Conservation (phyloP, 2,888 invertebrate genomes). For the Mayetiola destructor region DNA sequence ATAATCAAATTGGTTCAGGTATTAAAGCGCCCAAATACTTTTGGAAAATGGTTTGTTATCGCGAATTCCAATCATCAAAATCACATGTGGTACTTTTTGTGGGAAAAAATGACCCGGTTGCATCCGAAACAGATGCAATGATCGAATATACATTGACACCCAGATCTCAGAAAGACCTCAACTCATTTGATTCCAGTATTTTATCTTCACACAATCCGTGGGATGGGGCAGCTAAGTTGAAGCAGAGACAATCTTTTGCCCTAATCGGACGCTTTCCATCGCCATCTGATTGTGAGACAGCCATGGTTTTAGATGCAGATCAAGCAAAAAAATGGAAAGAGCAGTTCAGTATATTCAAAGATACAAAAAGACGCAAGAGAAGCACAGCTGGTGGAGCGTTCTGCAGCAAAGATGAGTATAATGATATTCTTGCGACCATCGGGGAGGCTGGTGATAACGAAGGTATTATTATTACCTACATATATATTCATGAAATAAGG, state of each 20-base stretch:
- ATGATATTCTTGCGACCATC: background rate
- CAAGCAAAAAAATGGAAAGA: background rate
- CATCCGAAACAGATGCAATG: background rate
- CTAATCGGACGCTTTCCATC: background rate
- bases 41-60: slow-evolving; percentile 8
- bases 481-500: background rate
- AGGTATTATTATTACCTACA: background rate
- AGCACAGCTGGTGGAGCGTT: background rate
- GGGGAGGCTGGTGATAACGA: background rate
- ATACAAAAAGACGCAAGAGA: background rate
- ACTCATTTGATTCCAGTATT: background rate
- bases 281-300: background rate
- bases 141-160: background rate
- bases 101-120: background rate
- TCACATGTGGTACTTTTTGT: background rate
- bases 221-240: background rate
- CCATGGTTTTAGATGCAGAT: background rate
- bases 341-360: background rate
- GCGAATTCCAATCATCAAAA: background rate
- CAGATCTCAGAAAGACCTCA: background rate
- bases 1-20: background rate
- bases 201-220: background rate
- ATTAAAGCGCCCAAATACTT: background rate
- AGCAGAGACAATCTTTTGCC: background rate
- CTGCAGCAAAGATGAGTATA: background rate